A percentile compares a stretch with the other conserved stretches of the same genome.
Evolutionary conservation across 1,140 invertebrate species (phyloP).

Genomic region (Argopecten irradians): DNA sequence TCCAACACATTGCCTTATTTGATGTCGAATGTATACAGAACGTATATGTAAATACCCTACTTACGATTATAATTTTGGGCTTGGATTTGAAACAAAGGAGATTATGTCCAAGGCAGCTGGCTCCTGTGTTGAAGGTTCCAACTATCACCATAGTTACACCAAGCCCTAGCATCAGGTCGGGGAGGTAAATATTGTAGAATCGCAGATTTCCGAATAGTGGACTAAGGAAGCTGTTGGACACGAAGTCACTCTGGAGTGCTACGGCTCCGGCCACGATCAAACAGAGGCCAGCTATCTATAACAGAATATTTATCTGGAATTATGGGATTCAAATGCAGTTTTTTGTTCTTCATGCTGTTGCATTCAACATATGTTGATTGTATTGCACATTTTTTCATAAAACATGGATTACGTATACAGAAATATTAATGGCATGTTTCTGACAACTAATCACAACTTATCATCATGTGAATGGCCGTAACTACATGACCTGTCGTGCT

Average conservation of each 20-base stretch:
- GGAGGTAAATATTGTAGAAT: neutral
- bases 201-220: neutral
- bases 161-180: neutral
- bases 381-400: too few species aligned
- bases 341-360: too few species aligned
- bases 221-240: neutral
- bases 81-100: neutral
- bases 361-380: too few species aligned
- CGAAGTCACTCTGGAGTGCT: neutral
- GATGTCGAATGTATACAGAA: too few species aligned
- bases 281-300: neutral
- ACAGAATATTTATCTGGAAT: too few species aligned
- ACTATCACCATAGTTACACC: neutral
- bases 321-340: too few species aligned
- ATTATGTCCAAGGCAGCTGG: neutral
- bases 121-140: neutral
- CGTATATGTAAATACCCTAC: neutral
- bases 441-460: too few species aligned
- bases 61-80: neutral
- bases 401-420: too few species aligned
- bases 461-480: too few species aligned
- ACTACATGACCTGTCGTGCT: too few species aligned
- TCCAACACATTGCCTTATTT: too few species aligned
- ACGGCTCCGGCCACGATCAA: neutral
- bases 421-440: too few species aligned